Evolutionary conservation across 2,113 vertebrate genomes (phyloP).

Genomic region (Leucopsar rothschildi): DNA sequence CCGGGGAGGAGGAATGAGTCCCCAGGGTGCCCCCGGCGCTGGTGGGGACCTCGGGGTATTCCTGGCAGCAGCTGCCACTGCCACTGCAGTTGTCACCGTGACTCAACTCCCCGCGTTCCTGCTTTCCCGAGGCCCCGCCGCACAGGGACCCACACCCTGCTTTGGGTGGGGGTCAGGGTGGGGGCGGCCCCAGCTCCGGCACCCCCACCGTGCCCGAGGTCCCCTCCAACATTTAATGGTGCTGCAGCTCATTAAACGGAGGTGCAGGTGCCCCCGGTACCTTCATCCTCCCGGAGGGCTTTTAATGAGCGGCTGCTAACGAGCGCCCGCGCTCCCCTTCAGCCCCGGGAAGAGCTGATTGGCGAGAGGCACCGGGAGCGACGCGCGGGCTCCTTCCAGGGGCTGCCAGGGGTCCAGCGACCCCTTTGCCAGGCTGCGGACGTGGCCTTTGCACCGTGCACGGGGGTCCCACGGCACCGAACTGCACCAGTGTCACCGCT

Average conservation of each 20-base stretch:
- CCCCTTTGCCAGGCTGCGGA: background rate
- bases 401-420: background rate
- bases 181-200: background rate
- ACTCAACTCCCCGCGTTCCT: background rate
- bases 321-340: conserved; percentile 32
- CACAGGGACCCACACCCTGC: background rate
- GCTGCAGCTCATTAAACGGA: conserved; percentile 72
- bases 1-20: accelerated
- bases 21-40: background rate
- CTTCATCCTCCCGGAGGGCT: conserved; percentile 57
- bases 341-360: conserved; percentile 21
- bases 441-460: accelerated
- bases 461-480: background rate
- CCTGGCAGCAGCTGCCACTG: background rate
- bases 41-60: background rate
- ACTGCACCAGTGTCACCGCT: background rate
- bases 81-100: background rate
- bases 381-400: background rate
- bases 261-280: conserved; percentile 74
- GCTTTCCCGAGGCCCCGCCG: accelerated
- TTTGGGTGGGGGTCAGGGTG: background rate
- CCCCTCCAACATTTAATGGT: background rate
- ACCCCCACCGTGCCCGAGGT: background rate
- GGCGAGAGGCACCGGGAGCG: background rate
- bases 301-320: conserved; percentile 74